A percentile compares a stretch with the other conserved stretches of the same genome.
These are phyloP conservation scores for Amblyornis subalaris DNA, from an alignment of 2,113 vertebrate species.

Conservation along the genomic window DNA sequence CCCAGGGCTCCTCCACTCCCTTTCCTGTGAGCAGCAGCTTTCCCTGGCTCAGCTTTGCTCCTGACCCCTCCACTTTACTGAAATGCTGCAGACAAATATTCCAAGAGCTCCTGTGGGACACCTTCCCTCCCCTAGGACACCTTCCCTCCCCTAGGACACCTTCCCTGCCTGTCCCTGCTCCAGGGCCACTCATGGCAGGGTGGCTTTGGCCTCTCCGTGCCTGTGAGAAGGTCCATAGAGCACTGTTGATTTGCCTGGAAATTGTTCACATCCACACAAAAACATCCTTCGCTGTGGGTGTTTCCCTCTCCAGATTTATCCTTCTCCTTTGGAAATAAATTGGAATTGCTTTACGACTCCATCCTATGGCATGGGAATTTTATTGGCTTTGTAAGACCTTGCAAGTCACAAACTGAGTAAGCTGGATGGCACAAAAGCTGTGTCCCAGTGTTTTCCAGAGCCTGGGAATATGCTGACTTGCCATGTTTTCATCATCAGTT, in stretches of 20 bases:
- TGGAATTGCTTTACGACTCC: not conserved
- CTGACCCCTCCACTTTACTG: not conserved
- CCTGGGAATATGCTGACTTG: not conserved
- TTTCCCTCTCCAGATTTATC: constrained; percentile 1
- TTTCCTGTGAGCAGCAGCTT: not conserved
- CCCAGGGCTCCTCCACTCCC: not conserved
- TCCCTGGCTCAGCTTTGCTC: not conserved
- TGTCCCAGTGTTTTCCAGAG: not conserved
- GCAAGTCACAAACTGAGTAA: not conserved
- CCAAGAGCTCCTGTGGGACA: not conserved
- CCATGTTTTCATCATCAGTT: not conserved
- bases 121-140: not conserved
- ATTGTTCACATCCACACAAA: not conserved
- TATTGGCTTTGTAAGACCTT: not conserved
- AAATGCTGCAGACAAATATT: not conserved
- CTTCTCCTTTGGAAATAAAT: not conserved
- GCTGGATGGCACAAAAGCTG: not conserved
- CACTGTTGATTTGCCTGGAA: not conserved
- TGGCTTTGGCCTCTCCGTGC: not conserved
- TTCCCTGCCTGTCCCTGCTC: not conserved
- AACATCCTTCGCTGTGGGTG: not conserved
- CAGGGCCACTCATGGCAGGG: not conserved
- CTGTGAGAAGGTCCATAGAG: not conserved
- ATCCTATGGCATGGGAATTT: not conserved
- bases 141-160: not conserved